Percentiles rank a stretch among this genome's conserved stretches.
phyloP scores from a whole-genome alignment of 2,888 invertebrate genomes.

The Fragum whitleyi region DNA sequence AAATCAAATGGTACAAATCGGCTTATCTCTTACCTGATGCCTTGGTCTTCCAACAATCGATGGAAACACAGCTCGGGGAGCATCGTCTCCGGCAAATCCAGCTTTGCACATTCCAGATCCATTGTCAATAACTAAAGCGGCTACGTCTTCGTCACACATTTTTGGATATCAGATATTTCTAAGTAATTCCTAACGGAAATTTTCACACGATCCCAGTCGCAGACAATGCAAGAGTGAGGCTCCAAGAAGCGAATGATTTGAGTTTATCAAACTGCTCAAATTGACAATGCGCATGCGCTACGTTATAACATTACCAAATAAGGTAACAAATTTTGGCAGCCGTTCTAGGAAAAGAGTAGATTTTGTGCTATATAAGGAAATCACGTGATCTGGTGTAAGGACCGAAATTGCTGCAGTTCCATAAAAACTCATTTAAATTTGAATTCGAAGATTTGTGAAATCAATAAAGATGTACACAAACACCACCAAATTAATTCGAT shows the following conservation, averaged over 20 bases:
- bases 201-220: background rate
- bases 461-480: too few species aligned
- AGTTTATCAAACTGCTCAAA: background rate
- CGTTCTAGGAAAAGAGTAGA: constrained; percentile 45
- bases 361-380: constrained; percentile 29
- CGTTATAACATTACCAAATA: constrained; percentile 54
- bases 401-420: too few species aligned
- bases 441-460: too few species aligned
- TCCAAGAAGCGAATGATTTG: background rate
- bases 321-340: constrained; percentile 41
- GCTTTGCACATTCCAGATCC: constrained; percentile 89
- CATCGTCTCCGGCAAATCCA: constrained; percentile 91
- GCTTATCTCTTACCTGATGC: constrained; percentile 85
- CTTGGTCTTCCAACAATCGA: constrained; percentile 90
- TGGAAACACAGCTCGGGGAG: constrained; percentile 93
- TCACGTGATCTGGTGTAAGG: constrained; percentile 27
- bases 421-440: too few species aligned
- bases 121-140: constrained; percentile 86
- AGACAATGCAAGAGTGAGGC: constrained; percentile 13
- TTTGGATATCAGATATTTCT: constrained; percentile 11
- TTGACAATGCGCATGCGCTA: constrained; percentile 43
- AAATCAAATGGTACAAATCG: too few species aligned
- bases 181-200: background rate
- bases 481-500: too few species aligned
- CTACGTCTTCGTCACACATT: constrained; percentile 63